A percentile compares a stretch with the other conserved stretches of the same genome.
These are phyloP conservation scores for Jaculus jaculus DNA, from an alignment of 2,113 vertebrate genomes.

Conservation along the genomic window DNA sequence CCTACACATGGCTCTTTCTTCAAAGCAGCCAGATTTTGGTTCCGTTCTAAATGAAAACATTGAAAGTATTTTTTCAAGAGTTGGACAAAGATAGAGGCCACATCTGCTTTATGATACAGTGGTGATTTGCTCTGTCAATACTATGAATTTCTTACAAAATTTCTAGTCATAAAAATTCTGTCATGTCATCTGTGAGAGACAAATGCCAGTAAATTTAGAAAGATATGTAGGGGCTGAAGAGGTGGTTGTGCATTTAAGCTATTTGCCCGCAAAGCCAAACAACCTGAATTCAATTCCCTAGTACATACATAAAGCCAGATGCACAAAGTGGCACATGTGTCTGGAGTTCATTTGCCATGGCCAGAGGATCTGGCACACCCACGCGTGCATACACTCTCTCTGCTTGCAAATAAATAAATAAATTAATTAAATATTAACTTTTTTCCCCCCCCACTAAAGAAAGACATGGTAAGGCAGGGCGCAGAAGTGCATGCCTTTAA, in stretches of 20 bases:
- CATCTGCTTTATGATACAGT: neutral
- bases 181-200: neutral
- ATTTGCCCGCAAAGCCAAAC: too few relatives aligned
- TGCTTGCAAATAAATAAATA: too few relatives aligned
- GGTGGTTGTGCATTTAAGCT: too few relatives aligned
- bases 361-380: too few relatives aligned
- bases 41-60: neutral
- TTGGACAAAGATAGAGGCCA: neutral
- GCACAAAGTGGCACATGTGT: too few relatives aligned
- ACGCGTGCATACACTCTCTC: too few relatives aligned
- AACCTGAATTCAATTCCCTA: too few relatives aligned
- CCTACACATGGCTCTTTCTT: neutral
- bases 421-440: too few relatives aligned
- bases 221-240: neutral
- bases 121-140: neutral
- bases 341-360: too few relatives aligned
- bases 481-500: too few relatives aligned
- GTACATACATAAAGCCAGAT: too few relatives aligned
- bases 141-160: conserved; percentile 3
- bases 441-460: neutral
- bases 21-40: neutral
- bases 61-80: neutral
- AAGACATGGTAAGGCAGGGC: neutral
- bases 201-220: neutral
- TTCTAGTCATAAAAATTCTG: neutral